Evolutionary conservation across 1,140 invertebrate genomes (phyloP).

Genomic region (Zophobas atratus): DNA sequence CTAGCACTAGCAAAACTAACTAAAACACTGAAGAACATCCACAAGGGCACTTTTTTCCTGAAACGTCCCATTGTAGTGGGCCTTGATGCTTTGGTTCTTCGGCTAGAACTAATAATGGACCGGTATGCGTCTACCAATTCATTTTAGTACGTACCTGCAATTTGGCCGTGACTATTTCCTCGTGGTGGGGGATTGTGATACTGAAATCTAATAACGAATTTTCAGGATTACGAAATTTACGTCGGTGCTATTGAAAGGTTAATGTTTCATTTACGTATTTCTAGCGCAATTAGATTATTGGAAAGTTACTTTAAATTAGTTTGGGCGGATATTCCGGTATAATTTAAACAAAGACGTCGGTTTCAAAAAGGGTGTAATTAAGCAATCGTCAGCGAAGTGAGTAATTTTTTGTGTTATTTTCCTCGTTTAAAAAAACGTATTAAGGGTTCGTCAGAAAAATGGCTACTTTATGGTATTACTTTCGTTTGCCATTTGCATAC

Average conservation of each 20-base stretch:
- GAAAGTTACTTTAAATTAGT: no score
- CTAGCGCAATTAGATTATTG: no score
- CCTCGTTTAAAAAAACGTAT: no score
- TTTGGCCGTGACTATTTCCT: conserved; percentile 25
- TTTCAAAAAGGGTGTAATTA: no score
- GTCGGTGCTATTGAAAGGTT: background rate
- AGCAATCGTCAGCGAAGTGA: no score
- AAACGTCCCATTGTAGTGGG: conserved; percentile 8
- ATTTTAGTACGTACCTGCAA: background rate
- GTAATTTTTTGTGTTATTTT: no score
- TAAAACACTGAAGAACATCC: background rate
- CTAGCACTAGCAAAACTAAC: background rate
- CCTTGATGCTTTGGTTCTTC: background rate
- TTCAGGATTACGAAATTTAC: background rate
- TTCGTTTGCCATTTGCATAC: no score
- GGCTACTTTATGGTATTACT: no score
- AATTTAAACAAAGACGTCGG: no score
- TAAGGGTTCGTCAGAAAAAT: no score
- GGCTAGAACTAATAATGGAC: background rate
- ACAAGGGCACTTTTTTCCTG: background rate
- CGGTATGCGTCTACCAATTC: background rate
- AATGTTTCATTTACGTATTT: background rate
- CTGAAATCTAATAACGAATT: background rate
- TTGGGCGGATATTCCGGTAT: no score
- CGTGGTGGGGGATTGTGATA: background rate